Percentiles rank a stretch among this genome's conserved stretches.
Conservation (phyloP, 2,888 invertebrate genomes). For the Cyclophora albipunctata region DNA sequence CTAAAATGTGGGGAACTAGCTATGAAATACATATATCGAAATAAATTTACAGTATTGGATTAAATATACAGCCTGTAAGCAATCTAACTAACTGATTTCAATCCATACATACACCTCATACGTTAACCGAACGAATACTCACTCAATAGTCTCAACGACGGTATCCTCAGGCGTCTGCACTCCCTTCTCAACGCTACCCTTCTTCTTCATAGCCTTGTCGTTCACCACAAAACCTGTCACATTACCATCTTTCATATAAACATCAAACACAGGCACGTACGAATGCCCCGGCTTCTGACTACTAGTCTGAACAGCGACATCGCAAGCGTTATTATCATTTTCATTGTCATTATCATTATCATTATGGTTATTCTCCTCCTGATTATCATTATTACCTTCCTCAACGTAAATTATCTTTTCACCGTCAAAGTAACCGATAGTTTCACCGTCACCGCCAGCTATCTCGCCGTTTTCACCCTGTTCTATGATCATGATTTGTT, state of each 20-base stretch:
- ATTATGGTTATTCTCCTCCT: constrained; percentile 6
- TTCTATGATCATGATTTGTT: constrained; percentile 16
- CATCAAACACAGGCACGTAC: constrained; percentile 32
- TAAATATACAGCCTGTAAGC: too few relatives aligned
- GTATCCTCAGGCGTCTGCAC: constrained; percentile 22
- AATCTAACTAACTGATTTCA: too few relatives aligned
- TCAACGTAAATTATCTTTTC: constrained; percentile 18
- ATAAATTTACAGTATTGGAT: too few relatives aligned
- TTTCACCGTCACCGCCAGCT: constrained; percentile 11
- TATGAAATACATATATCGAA: too few relatives aligned
- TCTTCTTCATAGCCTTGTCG: constrained; percentile 17
- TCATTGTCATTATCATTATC: constrained; percentile 10
- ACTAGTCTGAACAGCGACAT: constrained; percentile 23
- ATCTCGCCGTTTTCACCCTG: constrained; percentile 13
- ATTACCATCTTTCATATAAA: constrained; percentile 36
- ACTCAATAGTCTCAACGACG: constrained; percentile 4
- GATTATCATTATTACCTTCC: constrained; percentile 2
- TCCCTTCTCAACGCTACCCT: constrained; percentile 24
- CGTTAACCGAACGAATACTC: constrained; percentile 3
- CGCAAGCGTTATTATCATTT: constrained; percentile 6
- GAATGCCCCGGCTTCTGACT: constrained; percentile 19
- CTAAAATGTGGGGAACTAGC: too few relatives aligned
- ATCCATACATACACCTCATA: too few relatives aligned
- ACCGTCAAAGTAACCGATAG: constrained; percentile 21
- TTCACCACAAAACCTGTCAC: constrained; percentile 32